Evolutionary conservation across 2,888 invertebrate genomes (phyloP), one percentile per base, ranked within the genome.

Genomic region (Idaea straminata): DNA sequence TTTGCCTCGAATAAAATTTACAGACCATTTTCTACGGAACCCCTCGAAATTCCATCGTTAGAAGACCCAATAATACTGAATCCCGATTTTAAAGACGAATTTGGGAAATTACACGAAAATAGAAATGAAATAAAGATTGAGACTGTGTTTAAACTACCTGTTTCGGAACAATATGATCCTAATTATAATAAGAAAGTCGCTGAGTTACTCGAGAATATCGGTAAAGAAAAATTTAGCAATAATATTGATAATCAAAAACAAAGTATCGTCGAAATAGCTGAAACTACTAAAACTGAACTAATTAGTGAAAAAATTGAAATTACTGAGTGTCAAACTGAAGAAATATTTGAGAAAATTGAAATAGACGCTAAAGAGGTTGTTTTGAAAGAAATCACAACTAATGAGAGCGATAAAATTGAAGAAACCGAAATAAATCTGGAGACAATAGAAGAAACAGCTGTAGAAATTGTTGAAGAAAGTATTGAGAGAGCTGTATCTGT

Each of bases 31-130:
- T 88, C 91, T 0, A 86, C 87, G 7, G 86, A 91, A 73, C 87
- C 89, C 0, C 62, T 85, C 2, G 82, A 82, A 64, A 74, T 90
- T 0, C 88, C 89, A 0, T 79, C 85, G 15, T 59, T 91, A 67
- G 91, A 92, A 76, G 83, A 86, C 0, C 91, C 92, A 25, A 87
- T 91, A 3, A 87, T 91, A 57, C 74, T 91, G 0, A 89, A 91
- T 38, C 84, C 88, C 34, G 74, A 82, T 59, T 87, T 86, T 63
- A 77, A 83, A 58, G 89, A 92, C 73, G 77, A 79, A 5, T 88
- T 89, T 58, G 77, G 77, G 2, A 77, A 81, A 15, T 70, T 61
- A 36, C 66, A 69, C 66, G 38, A 72, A 58, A 73, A 79, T 58
- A 79, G 76, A 13, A 77, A 77, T 13, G 47, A 59, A 75, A 79